Base-by-base conservation (phyloP, 2,797 vertebrate genomes). In the Apodemus agrarius region DNA sequence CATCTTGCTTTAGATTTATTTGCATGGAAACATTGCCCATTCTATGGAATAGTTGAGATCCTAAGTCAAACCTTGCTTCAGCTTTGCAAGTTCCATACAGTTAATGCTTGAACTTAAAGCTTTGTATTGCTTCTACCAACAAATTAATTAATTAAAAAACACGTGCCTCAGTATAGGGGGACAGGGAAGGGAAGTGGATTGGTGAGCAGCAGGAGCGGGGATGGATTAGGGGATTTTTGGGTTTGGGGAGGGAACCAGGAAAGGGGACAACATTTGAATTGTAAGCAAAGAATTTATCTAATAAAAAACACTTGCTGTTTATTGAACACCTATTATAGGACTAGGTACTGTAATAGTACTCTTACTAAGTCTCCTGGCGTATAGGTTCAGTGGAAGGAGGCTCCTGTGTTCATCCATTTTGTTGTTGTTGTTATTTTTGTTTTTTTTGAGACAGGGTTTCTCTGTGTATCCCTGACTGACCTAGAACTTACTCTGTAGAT, bases 121-220 rank as follows among this genome's bases (percentile, higher is more conserved):
- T 61, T 90, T 84, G 81, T 65, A 78, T 74, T 93, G 75, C 31
- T 89, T 80, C 31, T 87, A 78, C n/a, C n/a, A 95, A 87, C 4
- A 61, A 67, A 79, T 69, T 19, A 69, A 4, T 82, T 72, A 75
- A 49, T 76, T n/a, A 54, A 65, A 81, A 12, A 84, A 61, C 6
- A 49, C 9, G 46, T 49, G 9, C 6, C 46, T 49, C 6, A 49
- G 46, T 49, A 49, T 49, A 49, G 46, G 46, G 6, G 46, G 46
- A 49, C 46, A 49, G 46, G 46, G 46, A 49, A 49, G 46, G 46
- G 46, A 49, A 7, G 46, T 49, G 46, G 46, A 49, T 49, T 49
- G 46, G 46, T 49, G 9, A 49, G 46, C 46, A 49, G 9, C 46
- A 49, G 46, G 46, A 49, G 46, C 9, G 8, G 46, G 46, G 46